Evolutionary conservation across 2,113 vertebrate genomes (phyloP).

Genomic region (Lophius piscatorius): DNA sequence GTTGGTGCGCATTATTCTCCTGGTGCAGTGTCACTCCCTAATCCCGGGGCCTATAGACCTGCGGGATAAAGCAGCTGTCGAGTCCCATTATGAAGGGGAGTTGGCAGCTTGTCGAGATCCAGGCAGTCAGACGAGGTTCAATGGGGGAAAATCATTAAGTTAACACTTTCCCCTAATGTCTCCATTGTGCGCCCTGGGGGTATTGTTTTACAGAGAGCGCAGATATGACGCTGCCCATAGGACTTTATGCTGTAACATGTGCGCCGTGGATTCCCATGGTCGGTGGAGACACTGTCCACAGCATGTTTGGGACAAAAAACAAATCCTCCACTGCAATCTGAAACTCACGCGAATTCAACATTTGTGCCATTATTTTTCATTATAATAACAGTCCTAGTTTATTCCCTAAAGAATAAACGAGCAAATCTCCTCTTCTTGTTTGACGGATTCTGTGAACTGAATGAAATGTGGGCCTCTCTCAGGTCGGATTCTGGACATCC

Average conservation of each 20-base stretch:
- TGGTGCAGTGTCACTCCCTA: conserved; percentile 84
- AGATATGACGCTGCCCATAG: conserved; percentile 81
- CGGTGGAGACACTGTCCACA: background rate
- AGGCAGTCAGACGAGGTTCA: conserved; percentile 86
- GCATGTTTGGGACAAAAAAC: too few species aligned
- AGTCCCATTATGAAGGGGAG: conserved; percentile 85
- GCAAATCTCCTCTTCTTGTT: too few species aligned
- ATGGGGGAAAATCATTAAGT: conserved; percentile 90
- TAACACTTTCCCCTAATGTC: conserved; percentile 91
- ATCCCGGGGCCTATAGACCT: conserved; percentile 85
- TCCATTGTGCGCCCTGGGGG: conserved; percentile 81
- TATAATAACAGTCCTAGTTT: background rate
- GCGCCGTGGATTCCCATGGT: conserved; percentile 76
- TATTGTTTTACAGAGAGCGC: conserved; percentile 84
- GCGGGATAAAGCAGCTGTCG: conserved; percentile 87
- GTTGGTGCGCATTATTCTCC: conserved; percentile 81
- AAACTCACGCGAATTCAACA: too few species aligned
- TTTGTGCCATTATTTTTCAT: too few species aligned
- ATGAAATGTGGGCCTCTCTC: conserved; percentile 30
- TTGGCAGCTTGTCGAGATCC: conserved; percentile 87
- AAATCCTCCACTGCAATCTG: too few species aligned
- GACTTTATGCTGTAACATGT: conserved; percentile 69
- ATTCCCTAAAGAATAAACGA: too few species aligned
- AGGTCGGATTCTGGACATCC: conserved; percentile 99
- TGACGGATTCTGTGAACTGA: background rate